Evolutionary conservation across 1,140 invertebrate genomes (phyloP).

Genomic region (Drosophila arawakana): DNA sequence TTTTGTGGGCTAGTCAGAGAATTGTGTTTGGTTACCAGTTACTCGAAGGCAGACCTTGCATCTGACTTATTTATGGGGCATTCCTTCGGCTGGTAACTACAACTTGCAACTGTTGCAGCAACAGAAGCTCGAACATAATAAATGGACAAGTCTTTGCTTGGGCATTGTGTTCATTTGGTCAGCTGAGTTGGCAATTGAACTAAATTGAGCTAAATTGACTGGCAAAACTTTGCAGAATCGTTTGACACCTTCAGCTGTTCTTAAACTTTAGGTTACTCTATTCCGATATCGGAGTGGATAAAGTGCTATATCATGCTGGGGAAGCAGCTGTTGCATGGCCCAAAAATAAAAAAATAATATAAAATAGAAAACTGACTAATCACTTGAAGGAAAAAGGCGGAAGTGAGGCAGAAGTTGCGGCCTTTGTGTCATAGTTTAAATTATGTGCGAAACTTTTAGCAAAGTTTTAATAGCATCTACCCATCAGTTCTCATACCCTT

Average conservation of each 20-base stretch:
- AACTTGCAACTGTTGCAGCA: constrained; percentile 50
- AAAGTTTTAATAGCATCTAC: constrained; percentile 77
- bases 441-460: constrained; percentile 74
- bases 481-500: neutral
- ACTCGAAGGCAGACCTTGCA: constrained; percentile 28
- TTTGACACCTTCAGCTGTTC: constrained; percentile 35
- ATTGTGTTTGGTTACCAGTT: neutral
- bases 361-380: constrained; percentile 54
- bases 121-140: constrained; percentile 38
- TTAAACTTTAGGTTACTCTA: constrained; percentile 23
- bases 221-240: constrained; percentile 47
- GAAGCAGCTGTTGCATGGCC: constrained; percentile 11
- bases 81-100: neutral
- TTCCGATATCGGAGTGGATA: constrained; percentile 17
- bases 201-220: constrained; percentile 55
- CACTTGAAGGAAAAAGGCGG: constrained; percentile 38
- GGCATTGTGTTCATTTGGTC: constrained; percentile 16
- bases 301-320: constrained; percentile 64
- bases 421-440: constrained; percentile 78
- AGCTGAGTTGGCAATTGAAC: neutral
- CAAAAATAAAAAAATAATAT: constrained; percentile 24
- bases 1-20: constrained; percentile 44
- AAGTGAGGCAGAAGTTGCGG: constrained; percentile 30
- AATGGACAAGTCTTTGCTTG: constrained; percentile 25
- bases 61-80: constrained; percentile 64